Evolutionary conservation across 1,140 invertebrate genomes (phyloP).

Genomic region (Coelopa frigida): DNA sequence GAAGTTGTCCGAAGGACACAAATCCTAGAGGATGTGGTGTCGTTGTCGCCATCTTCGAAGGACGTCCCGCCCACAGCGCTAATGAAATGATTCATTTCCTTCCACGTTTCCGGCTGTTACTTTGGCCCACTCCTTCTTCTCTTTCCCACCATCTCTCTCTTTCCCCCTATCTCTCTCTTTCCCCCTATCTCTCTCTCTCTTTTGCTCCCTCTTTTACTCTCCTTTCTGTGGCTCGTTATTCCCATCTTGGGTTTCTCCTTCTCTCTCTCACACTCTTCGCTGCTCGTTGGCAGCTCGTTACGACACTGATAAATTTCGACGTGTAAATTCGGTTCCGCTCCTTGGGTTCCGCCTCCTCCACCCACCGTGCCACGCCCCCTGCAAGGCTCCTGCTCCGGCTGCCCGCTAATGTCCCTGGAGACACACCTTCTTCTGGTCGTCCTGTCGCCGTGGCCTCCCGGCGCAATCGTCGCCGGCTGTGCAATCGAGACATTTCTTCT

Average conservation of each 20-base stretch:
- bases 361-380: neutral
- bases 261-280: conserved; percentile 10
- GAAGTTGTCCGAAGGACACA: too few species aligned
- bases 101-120: conserved; percentile 10
- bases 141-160: neutral
- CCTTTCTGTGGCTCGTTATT: neutral
- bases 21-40: too few species aligned
- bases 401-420: conserved; percentile 7
- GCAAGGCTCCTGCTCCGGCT: neutral
- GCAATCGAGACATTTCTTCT: too few species aligned
- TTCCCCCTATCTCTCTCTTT: neutral
- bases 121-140: neutral
- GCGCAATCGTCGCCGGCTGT: too few species aligned
- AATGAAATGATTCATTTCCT: conserved; percentile 16
- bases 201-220: conserved; percentile 1
- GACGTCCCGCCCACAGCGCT: neutral
- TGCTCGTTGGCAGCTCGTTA: neutral
- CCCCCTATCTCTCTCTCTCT: conserved; percentile 4
- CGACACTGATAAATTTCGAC: conserved; percentile 8
- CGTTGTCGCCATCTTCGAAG: too few species aligned
- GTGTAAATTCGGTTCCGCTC: conserved; percentile 3
- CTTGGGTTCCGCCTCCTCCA: neutral
- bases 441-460: too few species aligned
- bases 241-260: neutral
- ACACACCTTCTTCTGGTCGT: conserved; percentile 7